phyloP scores from a whole-genome alignment of 2,113 vertebrate genomes.

The Orientallactaga bullata region DNA sequence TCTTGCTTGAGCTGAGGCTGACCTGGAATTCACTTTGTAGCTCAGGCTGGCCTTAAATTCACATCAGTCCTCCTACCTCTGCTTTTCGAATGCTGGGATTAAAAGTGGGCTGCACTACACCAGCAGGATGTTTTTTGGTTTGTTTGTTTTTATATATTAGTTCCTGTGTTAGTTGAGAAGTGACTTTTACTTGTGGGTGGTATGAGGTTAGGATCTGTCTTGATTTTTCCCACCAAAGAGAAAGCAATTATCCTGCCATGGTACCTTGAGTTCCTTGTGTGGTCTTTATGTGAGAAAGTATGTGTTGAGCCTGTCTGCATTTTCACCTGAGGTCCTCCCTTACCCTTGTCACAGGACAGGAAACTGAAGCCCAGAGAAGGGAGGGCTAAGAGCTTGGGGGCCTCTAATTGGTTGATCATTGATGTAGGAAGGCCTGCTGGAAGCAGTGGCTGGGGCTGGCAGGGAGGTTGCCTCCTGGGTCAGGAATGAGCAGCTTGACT shows the following conservation, averaged over 20 bases:
- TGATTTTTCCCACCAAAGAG: no score
- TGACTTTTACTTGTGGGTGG: background rate
- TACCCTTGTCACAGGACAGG: background rate
- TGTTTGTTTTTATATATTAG: background rate
- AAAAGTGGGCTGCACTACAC: no score
- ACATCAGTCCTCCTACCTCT: no score
- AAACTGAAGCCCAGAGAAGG: background rate
- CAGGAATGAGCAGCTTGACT: background rate
- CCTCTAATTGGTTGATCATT: no score
- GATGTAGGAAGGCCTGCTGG: background rate
- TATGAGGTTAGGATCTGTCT: background rate
- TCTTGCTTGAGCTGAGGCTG: background rate
- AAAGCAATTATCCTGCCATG: background rate
- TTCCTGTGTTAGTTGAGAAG: background rate
- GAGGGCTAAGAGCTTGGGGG: no score
- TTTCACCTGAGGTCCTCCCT: background rate
- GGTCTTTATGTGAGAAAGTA: background rate
- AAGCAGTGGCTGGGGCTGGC: background rate
- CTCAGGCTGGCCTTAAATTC: no score
- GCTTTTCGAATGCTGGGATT: no score
- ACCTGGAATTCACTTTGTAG: no score
- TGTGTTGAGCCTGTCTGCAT: background rate
- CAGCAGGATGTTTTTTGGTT: no score
- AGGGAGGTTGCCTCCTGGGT: background rate
- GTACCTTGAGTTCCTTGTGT: no score